Conservation (phyloP, 2,113 vertebrate genomes). For the Melanerpes formicivorus region DNA sequence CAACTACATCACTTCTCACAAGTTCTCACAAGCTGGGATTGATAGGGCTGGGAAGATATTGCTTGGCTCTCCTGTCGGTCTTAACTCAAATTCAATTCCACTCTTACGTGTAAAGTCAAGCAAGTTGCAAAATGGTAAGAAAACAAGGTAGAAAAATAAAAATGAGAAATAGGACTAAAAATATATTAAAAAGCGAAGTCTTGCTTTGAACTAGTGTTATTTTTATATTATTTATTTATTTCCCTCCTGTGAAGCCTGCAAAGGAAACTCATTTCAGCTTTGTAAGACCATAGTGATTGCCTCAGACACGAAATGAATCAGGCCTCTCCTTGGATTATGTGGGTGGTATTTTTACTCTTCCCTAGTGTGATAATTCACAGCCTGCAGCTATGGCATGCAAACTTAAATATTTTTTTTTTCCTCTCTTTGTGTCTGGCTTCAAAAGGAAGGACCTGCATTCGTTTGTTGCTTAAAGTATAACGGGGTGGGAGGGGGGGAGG, state of each 20-base stretch:
- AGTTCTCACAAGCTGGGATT: neutral
- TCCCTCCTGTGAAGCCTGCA: conserved; percentile 57
- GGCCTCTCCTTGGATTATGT: conserved; percentile 67
- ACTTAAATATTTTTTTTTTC: conserved; percentile 65
- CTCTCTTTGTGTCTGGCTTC: conserved; percentile 53
- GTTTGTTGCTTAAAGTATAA: neutral
- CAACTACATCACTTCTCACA: conserved; percentile 19
- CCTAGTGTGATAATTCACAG: conserved; percentile 71
- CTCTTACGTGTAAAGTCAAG: neutral
- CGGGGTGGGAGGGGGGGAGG: no score
- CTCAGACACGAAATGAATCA: conserved; percentile 76
- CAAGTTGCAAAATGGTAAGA: neutral
- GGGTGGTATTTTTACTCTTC: conserved; percentile 70
- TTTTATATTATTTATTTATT: conserved; percentile 1
- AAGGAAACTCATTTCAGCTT: conserved; percentile 71
- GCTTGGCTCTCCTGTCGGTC: conserved; percentile 24
- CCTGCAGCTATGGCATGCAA: conserved; percentile 57
- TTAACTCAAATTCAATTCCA: neutral
- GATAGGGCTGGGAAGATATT: conserved; percentile 18
- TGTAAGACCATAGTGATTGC: conserved; percentile 58
- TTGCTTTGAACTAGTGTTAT: conserved; percentile 41
- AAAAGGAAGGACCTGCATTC: conserved; percentile 22
- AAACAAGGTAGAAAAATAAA: conserved; percentile 26
- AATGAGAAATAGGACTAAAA: neutral
- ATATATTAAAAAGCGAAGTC: conserved; percentile 13